Percentiles rank a stretch among this genome's conserved stretches.
Conservation (phyloP, 2,888 invertebrate species). For the Iphiclides podalirius region DNA sequence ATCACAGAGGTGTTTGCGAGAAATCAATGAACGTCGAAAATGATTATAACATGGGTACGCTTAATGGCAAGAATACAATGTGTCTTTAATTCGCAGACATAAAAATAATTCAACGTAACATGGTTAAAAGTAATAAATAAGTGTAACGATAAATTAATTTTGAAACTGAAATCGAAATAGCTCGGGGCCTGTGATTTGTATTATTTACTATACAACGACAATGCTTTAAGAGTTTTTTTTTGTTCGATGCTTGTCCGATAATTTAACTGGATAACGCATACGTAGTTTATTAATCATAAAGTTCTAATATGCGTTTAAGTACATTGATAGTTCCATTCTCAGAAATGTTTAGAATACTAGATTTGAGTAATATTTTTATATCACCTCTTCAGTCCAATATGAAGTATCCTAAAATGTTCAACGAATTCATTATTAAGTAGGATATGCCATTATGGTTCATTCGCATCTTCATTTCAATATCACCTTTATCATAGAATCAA, state of each 20-base stretch:
- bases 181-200: conserved; percentile 28
- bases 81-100: not conserved
- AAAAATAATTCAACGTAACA: conserved; percentile 7
- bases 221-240: conserved; percentile 13
- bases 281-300: not conserved
- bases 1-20: conserved; percentile 71
- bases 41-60: conserved; percentile 26
- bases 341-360: conserved; percentile 14
- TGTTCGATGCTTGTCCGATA: conserved; percentile 20
- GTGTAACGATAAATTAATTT: conserved; percentile 5
- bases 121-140: conserved; percentile 29
- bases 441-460: conserved; percentile 58
- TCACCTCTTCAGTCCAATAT: conserved; percentile 11
- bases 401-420: conserved; percentile 29
- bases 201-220: conserved; percentile 26
- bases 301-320: conserved; percentile 9
- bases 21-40: conserved; percentile 31
- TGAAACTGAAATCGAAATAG: not conserved
- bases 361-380: not conserved
- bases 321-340: conserved; percentile 14
- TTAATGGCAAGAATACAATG: conserved; percentile 55
- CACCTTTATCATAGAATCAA: conserved; percentile 61
- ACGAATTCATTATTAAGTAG: conserved; percentile 39
- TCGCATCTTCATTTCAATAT: conserved; percentile 45
- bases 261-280: not conserved